These are phyloP conservation scores for Podarcis raffonei DNA, from an alignment of 2,113 vertebrate genomes.

Conservation along the genomic window DNA sequence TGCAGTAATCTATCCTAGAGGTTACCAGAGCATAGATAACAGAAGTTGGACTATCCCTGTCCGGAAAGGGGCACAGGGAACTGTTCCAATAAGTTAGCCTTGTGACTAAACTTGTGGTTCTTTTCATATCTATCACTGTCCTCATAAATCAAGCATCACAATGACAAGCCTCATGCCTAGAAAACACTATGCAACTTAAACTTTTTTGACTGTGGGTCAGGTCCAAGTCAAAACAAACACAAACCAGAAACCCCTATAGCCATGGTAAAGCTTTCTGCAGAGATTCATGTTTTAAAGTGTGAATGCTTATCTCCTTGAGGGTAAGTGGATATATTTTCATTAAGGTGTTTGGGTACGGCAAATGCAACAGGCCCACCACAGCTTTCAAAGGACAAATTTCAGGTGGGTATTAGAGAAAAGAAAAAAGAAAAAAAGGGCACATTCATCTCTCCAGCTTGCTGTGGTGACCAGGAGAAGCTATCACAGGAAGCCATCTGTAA, in stretches of 20 bases:
- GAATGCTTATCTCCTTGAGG: not conserved
- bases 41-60: no score
- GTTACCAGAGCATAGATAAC: no score
- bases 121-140: not conserved
- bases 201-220: no score
- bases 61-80: not conserved
- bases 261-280: not conserved
- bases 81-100: not conserved
- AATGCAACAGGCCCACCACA: constrained; percentile 36
- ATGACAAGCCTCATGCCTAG: not conserved
- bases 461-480: constrained; percentile 74
- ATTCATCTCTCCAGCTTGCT: constrained; percentile 2
- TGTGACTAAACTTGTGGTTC: not conserved
- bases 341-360: constrained; percentile 1
- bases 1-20: no score
- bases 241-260: not conserved
- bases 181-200: no score
- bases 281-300: not conserved
- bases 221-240: no score
- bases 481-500: constrained; percentile 88
- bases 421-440: not conserved
- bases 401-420: constrained; percentile 1
- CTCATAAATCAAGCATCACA: no score
- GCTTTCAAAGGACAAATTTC: constrained; percentile 27
- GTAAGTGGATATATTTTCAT: not conserved